Evolutionary conservation across 2,888 invertebrate species (phyloP), one percentile per base, ranked within the genome.

Genomic region (Limnephilus lunatus): DNA sequence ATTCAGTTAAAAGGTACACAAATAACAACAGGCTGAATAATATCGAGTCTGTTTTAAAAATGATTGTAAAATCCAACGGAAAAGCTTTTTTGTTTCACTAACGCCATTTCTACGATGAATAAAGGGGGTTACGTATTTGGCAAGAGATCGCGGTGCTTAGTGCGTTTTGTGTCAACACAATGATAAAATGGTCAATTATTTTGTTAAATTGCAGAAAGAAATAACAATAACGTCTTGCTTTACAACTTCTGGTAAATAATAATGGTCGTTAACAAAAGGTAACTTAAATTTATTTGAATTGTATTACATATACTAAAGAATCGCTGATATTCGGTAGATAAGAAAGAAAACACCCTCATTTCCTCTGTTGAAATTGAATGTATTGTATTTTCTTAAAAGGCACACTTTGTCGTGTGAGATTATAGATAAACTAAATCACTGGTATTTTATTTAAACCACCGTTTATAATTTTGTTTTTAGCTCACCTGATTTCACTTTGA

Each of bases 141-240:
- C 86, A 86, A 86, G 7, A 31, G 31, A 12, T 86, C 44, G 31
- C 30, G 30, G 30, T 48, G 48, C 9, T 86, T 68, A 5, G 15
- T 86, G 86, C 35, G 44, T 86, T 35, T 44, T 86, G 48, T 86
- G 44, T 44, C 86, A 30, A 44, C 44, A 30, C 39, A 48, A 48
- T 86, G 30, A 19, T 32, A 31, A 19, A 82, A 32, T 82, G 30
- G 15, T 82, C 82, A 82, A 32, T 32, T 82, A 82, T 82, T 82
- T 82, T 82, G 32, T 31, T 68, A 68, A 68, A 68, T 68, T 25
- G 68, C 25, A 7, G 68, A 25, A n/a, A 68, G 68, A 68, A 68
- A 68, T n/a, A 68, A 68, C 68, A n/a, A 68, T 68, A 25, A 68
- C 2, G 25, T 25, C 68, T 68, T 0, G 9, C n/a, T 68, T 68